Percentiles rank a stretch among this genome's conserved stretches.
These are phyloP conservation scores for Erythrocebus patas DNA, from an alignment of 2,113 vertebrate genomes.

Conservation along the genomic window DNA sequence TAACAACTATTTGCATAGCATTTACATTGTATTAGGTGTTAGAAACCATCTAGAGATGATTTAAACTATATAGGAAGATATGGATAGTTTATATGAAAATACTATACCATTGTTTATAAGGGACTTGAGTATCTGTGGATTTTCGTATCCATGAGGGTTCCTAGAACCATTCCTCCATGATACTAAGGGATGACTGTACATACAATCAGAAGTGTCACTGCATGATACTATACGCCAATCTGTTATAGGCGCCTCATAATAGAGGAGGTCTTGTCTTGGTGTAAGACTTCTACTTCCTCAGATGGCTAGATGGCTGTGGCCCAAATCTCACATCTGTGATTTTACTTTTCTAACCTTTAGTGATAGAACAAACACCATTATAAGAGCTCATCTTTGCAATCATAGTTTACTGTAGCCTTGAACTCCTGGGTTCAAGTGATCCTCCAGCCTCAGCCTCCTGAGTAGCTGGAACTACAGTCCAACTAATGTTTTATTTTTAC, in stretches of 20 bases:
- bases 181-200: background rate
- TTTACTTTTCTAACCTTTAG: background rate
- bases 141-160: background rate
- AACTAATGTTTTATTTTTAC: background rate
- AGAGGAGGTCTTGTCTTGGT: background rate
- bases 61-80: background rate
- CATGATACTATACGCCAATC: background rate
- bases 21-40: background rate
- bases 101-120: background rate
- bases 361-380: background rate
- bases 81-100: background rate
- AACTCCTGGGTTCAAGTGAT: background rate
- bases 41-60: background rate
- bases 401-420: background rate
- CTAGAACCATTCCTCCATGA: background rate
- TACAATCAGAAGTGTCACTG: background rate
- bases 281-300: background rate
- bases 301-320: background rate
- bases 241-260: background rate
- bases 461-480: background rate
- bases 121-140: background rate
- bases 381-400: background rate
- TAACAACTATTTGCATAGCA: background rate
- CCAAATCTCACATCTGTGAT: background rate
- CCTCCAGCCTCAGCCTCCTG: background rate